Base-by-base conservation (phyloP, 2,797 vertebrate species). In the Pitangus sulphuratus region DNA sequence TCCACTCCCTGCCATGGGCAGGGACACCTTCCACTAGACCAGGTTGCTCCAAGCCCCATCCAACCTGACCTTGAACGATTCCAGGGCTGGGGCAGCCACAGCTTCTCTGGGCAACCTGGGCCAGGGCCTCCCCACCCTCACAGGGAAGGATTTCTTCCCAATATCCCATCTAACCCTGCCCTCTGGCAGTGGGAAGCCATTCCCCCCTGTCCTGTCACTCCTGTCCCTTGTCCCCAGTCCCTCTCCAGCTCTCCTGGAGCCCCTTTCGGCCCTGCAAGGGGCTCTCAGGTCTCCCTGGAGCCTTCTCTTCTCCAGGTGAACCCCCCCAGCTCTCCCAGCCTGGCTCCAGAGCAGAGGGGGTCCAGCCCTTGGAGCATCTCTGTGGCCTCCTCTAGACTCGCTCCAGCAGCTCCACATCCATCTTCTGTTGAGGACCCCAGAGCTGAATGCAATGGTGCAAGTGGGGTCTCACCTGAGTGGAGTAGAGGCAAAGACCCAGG, bases 121-220 rank as follows among this genome's bases (percentile, higher is more conserved):
- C 44, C 51, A 37, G 42, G 42, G 19, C 21, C 6, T 44, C 1
- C 0, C 4, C 44, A n/a, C 12, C 22, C 18, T 57, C 37, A 4
- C 7, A 24, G 19, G 25, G 20, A 79, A 64, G 2, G 19, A 64
- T 57, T 87, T 12, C 33, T 69, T 53, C 33, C 4, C 20, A 8
- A 6, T 37, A 48, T 31, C 31, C 18, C 18, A 48, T 26, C 16
- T 44, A 33, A 7, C 42, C 42, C 42, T 65, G 62, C 16, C 22
- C 42, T 61, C 39, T 26, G 31, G 11, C 42, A 45, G 31, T 33
- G 31, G 8, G 22, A 65, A 65, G 31, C 15, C 62, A 45, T 45
- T 65, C 8, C 31, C 30, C 9, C 12, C 31, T 54, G 10, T 64
- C 42, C 31, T 57, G 35, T 64, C 12, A 8, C 50, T 71, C 18